Evolutionary conservation across 2,888 invertebrate genomes (phyloP).

Genomic region (Drosophila nr. perissopoda): DNA sequence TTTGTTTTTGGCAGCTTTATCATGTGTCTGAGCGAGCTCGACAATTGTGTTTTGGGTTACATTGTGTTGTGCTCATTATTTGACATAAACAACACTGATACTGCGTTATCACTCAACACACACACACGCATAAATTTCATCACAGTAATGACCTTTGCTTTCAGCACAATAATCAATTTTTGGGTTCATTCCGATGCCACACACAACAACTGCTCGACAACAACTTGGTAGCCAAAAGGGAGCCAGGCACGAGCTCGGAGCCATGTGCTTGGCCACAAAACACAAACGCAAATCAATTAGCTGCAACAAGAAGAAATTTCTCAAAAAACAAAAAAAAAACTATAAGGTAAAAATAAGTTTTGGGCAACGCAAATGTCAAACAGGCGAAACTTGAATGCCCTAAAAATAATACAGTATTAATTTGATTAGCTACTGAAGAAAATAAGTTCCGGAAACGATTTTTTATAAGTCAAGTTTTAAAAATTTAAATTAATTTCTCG

Average conservation of each 20-base stretch:
- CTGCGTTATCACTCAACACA: conserved; percentile 19
- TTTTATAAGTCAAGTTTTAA: not conserved
- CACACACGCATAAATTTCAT: conserved; percentile 45
- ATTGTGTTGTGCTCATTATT: conserved; percentile 22
- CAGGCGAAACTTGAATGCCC: conserved; percentile 18
- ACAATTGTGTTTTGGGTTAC: conserved; percentile 1
- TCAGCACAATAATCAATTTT: conserved; percentile 61
- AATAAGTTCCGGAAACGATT: not conserved
- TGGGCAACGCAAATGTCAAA: too few relatives aligned
- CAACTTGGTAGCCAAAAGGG: conserved; percentile 69
- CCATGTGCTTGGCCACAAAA: conserved; percentile 55
- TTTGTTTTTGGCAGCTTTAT: conserved; percentile 2
- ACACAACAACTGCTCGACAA: conserved; percentile 29
- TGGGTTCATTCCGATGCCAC: conserved; percentile 37
- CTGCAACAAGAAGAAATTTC: conserved; percentile 19
- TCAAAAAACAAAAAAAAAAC: not conserved
- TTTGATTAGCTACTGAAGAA: not conserved
- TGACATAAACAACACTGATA: conserved; percentile 59
- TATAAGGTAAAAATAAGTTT: not conserved
- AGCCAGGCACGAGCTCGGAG: conserved; percentile 44
- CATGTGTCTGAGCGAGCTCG: conserved; percentile 1
- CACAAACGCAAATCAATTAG: conserved; percentile 64
- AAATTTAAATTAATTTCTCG: not conserved
- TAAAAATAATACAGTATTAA: not conserved
- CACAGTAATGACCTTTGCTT: conserved; percentile 63